phyloP scores from a whole-genome alignment of 1,140 invertebrate genomes.

The Drosophila kohkoa region DNA sequence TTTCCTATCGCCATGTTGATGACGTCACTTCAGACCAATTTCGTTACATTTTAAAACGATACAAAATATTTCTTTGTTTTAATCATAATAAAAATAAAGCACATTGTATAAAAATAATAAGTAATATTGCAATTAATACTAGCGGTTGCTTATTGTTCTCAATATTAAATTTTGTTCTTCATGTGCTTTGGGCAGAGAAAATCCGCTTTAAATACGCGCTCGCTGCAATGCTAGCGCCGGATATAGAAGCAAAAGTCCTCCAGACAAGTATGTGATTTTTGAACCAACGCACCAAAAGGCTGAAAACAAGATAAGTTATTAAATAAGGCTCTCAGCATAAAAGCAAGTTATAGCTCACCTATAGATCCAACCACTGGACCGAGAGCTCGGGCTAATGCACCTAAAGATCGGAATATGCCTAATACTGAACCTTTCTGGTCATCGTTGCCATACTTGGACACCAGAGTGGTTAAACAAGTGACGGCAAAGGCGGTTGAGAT shows the following conservation, averaged over 20 bases:
- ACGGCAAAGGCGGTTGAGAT: slow-evolving; percentile 97
- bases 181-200: slow-evolving; percentile 34
- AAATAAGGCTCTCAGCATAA: not conserved
- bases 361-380: slow-evolving; percentile 95
- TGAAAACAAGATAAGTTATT: slow-evolving; percentile 68
- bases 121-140: slow-evolving; percentile 69
- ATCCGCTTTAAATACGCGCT: slow-evolving; percentile 49
- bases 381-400: slow-evolving; percentile 95
- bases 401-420: slow-evolving; percentile 97
- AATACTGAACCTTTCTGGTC: slow-evolving; percentile 96
- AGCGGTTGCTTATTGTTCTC: slow-evolving; percentile 36
- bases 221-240: slow-evolving; percentile 88
- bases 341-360: slow-evolving; percentile 84
- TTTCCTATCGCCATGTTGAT: slow-evolving; percentile 40
- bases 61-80: slow-evolving; percentile 31
- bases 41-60: slow-evolving; percentile 42
- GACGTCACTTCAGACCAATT: slow-evolving; percentile 35
- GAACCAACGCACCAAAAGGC: slow-evolving; percentile 94
- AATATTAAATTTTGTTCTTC: slow-evolving; percentile 48
- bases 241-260: slow-evolving; percentile 88
- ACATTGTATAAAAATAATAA: slow-evolving; percentile 50
- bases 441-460: slow-evolving; percentile 92
- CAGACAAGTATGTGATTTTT: slow-evolving; percentile 90
- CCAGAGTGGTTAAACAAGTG: slow-evolving; percentile 96
- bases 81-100: slow-evolving; percentile 41